Base-by-base conservation (phyloP, 2,888 invertebrate species). In the Dinocampus coccinellae region DNA sequence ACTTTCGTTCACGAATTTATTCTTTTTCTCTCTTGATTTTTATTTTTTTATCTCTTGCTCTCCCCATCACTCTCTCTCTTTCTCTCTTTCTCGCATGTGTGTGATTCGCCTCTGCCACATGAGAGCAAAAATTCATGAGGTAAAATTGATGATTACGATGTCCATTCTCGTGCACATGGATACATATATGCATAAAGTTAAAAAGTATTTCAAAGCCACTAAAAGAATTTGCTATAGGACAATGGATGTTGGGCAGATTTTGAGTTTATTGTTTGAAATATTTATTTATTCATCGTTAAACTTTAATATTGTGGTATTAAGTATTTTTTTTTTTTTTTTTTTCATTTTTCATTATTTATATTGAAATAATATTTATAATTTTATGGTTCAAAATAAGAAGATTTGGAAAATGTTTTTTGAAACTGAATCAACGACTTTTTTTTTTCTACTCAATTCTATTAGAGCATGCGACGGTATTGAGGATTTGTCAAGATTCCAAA, bases 81-180 rank as follows among this genome's bases (percentile, higher is more conserved):
- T n/a, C n/a, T n/a, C n/a, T n/a, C n/a, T n/a, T n/a, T n/a, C n/a
- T n/a, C n/a, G n/a, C n/a, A n/a, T n/a, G n/a, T n/a, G n/a, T n/a
- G 60, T 52, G 39, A 69, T 42, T 65, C 62, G 39, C 64, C 67
- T 61, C 61, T 42, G 53, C 42, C 62, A 66, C 47, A 47, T 47
- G 47, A 16, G 47, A 57, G 47, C 69, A 74, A 73, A n/a, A 79
- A 81, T 79, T 80, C 79, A 80, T 76, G 78, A 78, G 78, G 75
- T 75, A 73, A 81, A 80, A 81, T 81, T 81, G 76, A 81, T 81
- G 80, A 81, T 81, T 80, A 78, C 78, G 78, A 79, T 78, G 75
- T 76, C 64, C 75, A 66, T 53, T 57, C 34, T 47, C 68, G 13
- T 64, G 34, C 58, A 13, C 16, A 26, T 29, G 29, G 29, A 58